Conservation (phyloP, 2,888 invertebrate genomes). For the Tetanocera ferruginea region DNA sequence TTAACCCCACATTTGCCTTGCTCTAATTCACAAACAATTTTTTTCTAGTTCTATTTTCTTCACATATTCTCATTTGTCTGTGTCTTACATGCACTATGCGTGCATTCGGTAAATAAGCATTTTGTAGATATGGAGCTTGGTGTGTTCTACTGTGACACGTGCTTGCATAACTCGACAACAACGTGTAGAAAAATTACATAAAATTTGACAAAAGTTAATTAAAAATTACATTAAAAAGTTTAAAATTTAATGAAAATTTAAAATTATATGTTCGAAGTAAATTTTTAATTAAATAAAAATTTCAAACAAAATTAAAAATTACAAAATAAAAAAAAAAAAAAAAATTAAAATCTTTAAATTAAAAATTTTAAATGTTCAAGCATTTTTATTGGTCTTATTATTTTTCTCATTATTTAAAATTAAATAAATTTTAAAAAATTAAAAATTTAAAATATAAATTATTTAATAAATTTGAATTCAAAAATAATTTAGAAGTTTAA, state of each 20-base stretch:
- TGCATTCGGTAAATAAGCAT: background rate
- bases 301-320: too few relatives aligned
- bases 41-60: background rate
- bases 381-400: background rate
- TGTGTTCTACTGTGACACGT: background rate
- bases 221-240: background rate
- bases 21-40: constrained; percentile 45
- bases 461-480: background rate
- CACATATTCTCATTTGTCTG: background rate
- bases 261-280: background rate
- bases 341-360: too few relatives aligned
- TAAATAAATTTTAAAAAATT: background rate
- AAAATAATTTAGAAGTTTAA: background rate
- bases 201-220: background rate
- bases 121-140: background rate
- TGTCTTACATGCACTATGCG: background rate
- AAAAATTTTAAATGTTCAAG: background rate
- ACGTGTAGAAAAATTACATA: too few relatives aligned
- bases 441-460: background rate
- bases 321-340: too few relatives aligned
- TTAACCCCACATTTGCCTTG: constrained; percentile 48
- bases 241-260: background rate
- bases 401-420: background rate
- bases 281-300: background rate
- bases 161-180: background rate